Percentiles rank a stretch among this genome's conserved stretches.
phyloP scores from a whole-genome alignment of 1,140 invertebrate genomes.

The Drosophila ananassae region DNA sequence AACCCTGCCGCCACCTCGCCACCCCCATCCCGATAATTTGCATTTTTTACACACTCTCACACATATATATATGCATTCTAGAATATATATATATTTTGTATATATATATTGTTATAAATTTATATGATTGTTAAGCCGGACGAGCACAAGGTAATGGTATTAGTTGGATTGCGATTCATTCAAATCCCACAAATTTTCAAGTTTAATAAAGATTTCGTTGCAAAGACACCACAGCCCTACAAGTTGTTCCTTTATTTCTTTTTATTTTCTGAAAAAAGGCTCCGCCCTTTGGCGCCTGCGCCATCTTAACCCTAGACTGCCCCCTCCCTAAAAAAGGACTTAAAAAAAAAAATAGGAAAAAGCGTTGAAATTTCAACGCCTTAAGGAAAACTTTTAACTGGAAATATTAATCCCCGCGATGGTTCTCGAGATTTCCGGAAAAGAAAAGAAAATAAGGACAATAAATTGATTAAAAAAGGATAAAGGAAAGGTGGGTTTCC shows the following conservation, averaged over 20 bases:
- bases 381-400: constrained; percentile 33
- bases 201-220: not conserved
- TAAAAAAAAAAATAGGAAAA: constrained; percentile 36
- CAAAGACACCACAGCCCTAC: not conserved
- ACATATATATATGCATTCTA: no score
- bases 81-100: no score
- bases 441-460: not conserved
- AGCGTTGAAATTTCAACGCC: constrained; percentile 70
- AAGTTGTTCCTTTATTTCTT: not conserved
- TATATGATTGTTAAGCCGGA: not conserved
- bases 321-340: not conserved
- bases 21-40: not conserved
- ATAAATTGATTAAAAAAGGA: no score
- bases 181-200: not conserved
- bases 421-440: constrained; percentile 2
- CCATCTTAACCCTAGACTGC: not conserved
- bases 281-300: constrained; percentile 25
- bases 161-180: not conserved
- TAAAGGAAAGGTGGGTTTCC: not conserved
- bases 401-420: constrained; percentile 27
- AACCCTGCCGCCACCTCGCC: not conserved
- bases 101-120: not conserved
- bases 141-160: not conserved
- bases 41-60: not conserved
- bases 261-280: not conserved